Evolutionary conservation across 1,140 invertebrate genomes (phyloP), one percentile per base, ranked within the genome.

Genomic region (Semibalanus balanoides): DNA sequence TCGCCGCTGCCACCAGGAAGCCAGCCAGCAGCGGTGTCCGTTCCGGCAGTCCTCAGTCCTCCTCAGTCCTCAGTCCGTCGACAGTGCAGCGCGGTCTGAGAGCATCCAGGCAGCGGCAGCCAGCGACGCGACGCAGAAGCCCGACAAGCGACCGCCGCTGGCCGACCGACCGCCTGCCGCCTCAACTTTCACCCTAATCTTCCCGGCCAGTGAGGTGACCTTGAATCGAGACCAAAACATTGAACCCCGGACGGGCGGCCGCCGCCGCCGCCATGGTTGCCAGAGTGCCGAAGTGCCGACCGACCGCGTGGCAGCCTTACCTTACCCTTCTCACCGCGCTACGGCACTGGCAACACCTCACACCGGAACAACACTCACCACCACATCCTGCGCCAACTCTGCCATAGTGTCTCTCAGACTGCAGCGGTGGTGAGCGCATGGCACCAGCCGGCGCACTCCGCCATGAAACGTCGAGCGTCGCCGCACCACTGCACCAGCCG

Each of bases 1-100:
- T 74, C 27, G 73, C 31, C 43, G 73, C 43, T 7, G 27, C 43
- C 43, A 51, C 73, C 27, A 74, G 73, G 31, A 74, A 74, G 73
- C 31, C 43, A 74, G 31, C 19, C 43, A 51, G 22, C 73, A 3
- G 30, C 30, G 31, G 14, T 19, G 73, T 40, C 35, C 35, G 35
- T 5, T 40, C 35, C 35, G 35, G 17, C 35, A 40, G n/a, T n/a
- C n/a, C n/a, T n/a, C n/a, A n/a, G n/a, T n/a, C n/a, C n/a, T n/a
- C n/a, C n/a, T n/a, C n/a, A n/a, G n/a, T n/a, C n/a, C n/a, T n/a
- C n/a, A n/a, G n/a, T n/a, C n/a, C n/a, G n/a, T n/a, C n/a, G n/a
- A n/a, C n/a, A n/a, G n/a, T n/a, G n/a, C 35, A 40, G 35, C 35
- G 5, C 35, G 35, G 35, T 17, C 5, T 5, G 35, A 40, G 35